phyloP scores from a whole-genome alignment of 2,888 invertebrate genomes.

The Pedicia rivosa region DNA sequence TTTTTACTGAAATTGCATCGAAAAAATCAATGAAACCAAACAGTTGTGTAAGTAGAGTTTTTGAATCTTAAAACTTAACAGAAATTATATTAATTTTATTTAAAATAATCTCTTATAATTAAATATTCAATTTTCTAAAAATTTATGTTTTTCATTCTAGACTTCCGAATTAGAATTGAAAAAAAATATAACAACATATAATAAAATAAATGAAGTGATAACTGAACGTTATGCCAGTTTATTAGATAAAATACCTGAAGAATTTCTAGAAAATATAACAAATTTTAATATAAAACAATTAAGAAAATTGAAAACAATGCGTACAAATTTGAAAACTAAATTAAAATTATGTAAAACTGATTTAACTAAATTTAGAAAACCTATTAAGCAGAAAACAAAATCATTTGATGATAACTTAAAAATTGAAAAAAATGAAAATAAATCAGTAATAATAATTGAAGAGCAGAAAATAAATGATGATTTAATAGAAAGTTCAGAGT shows the following conservation, averaged over 20 bases:
- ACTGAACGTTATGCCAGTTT: slow-evolving; percentile 45
- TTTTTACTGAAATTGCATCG: neutral
- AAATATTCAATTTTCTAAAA: neutral
- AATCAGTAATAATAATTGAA: no score
- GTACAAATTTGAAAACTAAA: slow-evolving; percentile 41
- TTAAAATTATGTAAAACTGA: no score
- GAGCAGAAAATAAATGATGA: no score
- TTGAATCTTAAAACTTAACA: no score
- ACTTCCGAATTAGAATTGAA: neutral
- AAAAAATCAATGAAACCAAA: neutral
- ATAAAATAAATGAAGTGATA: slow-evolving; percentile 37
- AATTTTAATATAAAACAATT: slow-evolving; percentile 41
- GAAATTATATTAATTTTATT: no score
- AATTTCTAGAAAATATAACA: slow-evolving; percentile 41
- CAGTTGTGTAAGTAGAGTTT: neutral
- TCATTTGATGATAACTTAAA: no score
- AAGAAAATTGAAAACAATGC: slow-evolving; percentile 37
- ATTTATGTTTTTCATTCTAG: neutral
- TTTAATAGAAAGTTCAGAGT: no score
- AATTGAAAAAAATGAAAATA: neutral
- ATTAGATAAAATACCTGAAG: slow-evolving; percentile 45
- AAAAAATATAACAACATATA: neutral
- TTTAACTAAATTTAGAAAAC: no score
- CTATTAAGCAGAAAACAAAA: no score
- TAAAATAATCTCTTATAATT: neutral